phyloP scores from a whole-genome alignment of 1,140 invertebrate genomes.

The Eubasilissa regina region DNA sequence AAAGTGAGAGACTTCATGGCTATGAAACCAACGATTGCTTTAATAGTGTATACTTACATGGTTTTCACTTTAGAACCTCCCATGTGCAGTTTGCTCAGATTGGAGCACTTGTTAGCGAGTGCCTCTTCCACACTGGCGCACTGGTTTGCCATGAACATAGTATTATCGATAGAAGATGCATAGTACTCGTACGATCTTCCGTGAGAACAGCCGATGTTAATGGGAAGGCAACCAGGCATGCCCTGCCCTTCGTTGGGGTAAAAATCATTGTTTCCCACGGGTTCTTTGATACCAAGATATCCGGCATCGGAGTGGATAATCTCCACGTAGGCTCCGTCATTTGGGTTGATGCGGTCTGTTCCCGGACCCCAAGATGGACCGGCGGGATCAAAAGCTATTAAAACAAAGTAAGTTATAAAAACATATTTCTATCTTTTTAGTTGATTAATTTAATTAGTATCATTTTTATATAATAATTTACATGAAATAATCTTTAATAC shows the following conservation, averaged over 20 bases:
- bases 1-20: no score
- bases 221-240: slow-evolving; percentile 74
- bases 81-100: slow-evolving; percentile 63
- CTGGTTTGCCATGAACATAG: slow-evolving; percentile 67
- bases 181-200: slow-evolving; percentile 71
- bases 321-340: slow-evolving; percentile 75
- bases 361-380: slow-evolving; percentile 69
- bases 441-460: not conserved
- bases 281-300: slow-evolving; percentile 64
- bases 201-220: slow-evolving; percentile 69
- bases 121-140: slow-evolving; percentile 63
- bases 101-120: slow-evolving; percentile 60
- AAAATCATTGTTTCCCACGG: slow-evolving; percentile 71
- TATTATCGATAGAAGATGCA: slow-evolving; percentile 70
- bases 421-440: not conserved
- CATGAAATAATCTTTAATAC: no score
- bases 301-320: slow-evolving; percentile 76
- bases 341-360: slow-evolving; percentile 62
- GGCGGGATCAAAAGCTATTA: slow-evolving; percentile 77
- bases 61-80: slow-evolving; percentile 55
- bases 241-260: slow-evolving; percentile 74
- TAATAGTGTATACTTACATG: slow-evolving; percentile 1
- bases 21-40: not conserved
- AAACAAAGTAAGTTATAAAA: not conserved
- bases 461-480: no score